These are phyloP conservation scores for Micrasema longulum DNA, from an alignment of 1,140 invertebrate genomes.

Conservation along the genomic window DNA sequence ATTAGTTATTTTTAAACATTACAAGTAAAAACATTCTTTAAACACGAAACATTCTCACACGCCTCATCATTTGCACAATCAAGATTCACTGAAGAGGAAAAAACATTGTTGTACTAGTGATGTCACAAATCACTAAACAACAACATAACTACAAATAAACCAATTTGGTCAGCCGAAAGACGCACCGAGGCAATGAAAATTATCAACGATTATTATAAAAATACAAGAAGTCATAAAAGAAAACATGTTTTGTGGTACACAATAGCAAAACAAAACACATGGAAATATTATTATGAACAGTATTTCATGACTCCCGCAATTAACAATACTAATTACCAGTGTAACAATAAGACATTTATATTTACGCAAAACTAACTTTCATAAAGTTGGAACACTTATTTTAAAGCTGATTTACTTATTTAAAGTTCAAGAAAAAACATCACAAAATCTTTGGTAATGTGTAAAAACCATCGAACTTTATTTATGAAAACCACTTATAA, in stretches of 20 bases:
- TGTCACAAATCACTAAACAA: not conserved
- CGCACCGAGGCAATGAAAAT: not conserved
- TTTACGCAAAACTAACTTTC: too few relatives aligned
- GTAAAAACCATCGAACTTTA: not conserved
- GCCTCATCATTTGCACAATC: constrained; percentile 28
- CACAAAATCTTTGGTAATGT: constrained; percentile 26
- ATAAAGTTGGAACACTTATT: too few relatives aligned
- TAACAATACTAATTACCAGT: too few relatives aligned
- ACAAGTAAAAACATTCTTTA: constrained; percentile 19
- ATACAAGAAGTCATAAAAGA: too few relatives aligned
- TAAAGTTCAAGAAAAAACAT: not conserved
- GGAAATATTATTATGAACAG: too few relatives aligned
- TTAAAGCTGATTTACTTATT: too few relatives aligned
- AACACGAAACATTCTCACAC: constrained; percentile 21
- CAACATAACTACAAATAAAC: not conserved
- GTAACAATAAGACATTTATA: too few relatives aligned
- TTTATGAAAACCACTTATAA: not conserved
- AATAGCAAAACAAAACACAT: too few relatives aligned
- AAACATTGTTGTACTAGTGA: constrained; percentile 12
- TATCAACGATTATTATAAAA: too few relatives aligned
- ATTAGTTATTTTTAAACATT: too few relatives aligned
- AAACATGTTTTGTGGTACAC: too few relatives aligned
- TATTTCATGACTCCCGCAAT: too few relatives aligned
- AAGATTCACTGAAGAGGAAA: constrained; percentile 21
- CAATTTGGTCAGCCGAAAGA: not conserved